These are phyloP conservation scores for Nothocercus nigrocapillus DNA, from an alignment of 2,113 vertebrate genomes.

Conservation along the genomic window DNA sequence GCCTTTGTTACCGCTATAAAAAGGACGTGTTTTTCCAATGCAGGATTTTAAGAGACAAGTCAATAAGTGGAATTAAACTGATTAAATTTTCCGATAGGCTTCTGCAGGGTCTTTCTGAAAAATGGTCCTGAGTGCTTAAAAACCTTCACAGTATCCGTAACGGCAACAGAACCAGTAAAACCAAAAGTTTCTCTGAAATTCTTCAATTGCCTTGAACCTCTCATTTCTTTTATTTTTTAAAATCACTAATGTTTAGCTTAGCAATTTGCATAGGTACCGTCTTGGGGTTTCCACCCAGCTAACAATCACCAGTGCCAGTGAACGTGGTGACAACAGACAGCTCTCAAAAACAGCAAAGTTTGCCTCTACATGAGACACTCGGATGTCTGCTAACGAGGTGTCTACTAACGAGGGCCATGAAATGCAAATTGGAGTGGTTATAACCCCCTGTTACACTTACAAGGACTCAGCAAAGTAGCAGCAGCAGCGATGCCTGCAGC, in stretches of 20 bases:
- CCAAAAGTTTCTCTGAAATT: not conserved
- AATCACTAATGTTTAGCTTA: not conserved
- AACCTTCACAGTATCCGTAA: not conserved
- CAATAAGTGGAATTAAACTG: not conserved
- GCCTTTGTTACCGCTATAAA: not conserved
- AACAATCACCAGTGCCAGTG: no score
- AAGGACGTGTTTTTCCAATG: not conserved
- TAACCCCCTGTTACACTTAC: rapidly evolving
- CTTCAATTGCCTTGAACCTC: not conserved
- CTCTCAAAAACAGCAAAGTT: not conserved
- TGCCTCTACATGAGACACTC: not conserved
- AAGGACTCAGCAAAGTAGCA: not conserved
- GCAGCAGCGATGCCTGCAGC: not conserved
- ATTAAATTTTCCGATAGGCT: not conserved
- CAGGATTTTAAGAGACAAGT: not conserved
- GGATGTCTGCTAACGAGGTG: not conserved
- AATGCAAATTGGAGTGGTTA: not conserved
- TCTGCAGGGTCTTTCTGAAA: not conserved
- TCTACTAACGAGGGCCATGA: not conserved
- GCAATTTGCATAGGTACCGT: no score
- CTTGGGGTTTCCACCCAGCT: no score
- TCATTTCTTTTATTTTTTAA: not conserved
- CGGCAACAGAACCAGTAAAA: not conserved
- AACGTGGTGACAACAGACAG: no score
- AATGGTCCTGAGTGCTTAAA: not conserved